A percentile compares a stretch with the other conserved stretches of the same genome.
These are phyloP conservation scores for Ichneumoninae sp. DNA, from an alignment of 2,888 invertebrate genomes.

Conservation along the genomic window DNA sequence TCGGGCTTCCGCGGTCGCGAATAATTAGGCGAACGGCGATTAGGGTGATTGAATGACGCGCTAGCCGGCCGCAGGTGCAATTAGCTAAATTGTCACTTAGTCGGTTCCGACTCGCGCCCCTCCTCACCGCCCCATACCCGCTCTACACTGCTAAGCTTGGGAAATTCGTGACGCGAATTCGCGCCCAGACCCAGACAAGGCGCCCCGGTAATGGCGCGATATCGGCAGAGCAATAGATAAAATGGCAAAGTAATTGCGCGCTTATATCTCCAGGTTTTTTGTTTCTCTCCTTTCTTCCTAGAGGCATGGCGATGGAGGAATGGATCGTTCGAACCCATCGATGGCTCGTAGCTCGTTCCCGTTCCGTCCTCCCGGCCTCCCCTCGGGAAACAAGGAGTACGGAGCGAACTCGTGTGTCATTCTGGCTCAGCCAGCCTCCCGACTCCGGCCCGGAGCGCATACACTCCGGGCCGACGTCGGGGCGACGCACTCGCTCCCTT, in stretches of 20 bases:
- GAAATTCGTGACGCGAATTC: slow-evolving; percentile 51
- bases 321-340: slow-evolving; percentile 9
- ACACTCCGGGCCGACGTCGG: slow-evolving; percentile 13
- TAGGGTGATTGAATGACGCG: slow-evolving; percentile 78
- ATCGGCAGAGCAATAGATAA: slow-evolving; percentile 51
- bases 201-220: slow-evolving; percentile 18
- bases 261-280: slow-evolving; percentile 7
- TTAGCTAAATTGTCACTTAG: slow-evolving; percentile 80
- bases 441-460: not conserved
- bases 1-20: slow-evolving; percentile 75
- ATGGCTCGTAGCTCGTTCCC: slow-evolving; percentile 3
- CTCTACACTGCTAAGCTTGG: slow-evolving; percentile 18
- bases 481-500: slow-evolving; percentile 45
- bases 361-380: slow-evolving; percentile 1
- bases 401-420: slow-evolving; percentile 22
- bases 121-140: not conserved
- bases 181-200: not conserved
- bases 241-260: slow-evolving; percentile 47
- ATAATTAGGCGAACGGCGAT: slow-evolving; percentile 80
- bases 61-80: slow-evolving; percentile 74
- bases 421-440: not conserved
- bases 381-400: slow-evolving; percentile 11
- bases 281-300: not conserved
- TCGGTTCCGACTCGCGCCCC: slow-evolving; percentile 50
- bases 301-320: slow-evolving; percentile 5